These are phyloP conservation scores for Nothocercus julius DNA, from an alignment of 2,113 vertebrate species.

Conservation along the genomic window DNA sequence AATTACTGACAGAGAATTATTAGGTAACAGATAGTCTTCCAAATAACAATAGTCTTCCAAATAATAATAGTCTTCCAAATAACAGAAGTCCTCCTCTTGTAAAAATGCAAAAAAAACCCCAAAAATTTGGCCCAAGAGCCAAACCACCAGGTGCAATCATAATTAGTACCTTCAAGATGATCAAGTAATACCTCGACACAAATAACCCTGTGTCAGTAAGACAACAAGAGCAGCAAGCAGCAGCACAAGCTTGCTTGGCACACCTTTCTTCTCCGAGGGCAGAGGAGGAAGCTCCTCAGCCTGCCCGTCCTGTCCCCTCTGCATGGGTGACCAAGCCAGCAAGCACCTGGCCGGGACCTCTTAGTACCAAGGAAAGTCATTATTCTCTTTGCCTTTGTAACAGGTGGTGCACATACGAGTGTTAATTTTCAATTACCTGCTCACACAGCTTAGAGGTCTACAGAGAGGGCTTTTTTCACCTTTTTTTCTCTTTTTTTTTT, in stretches of 20 bases:
- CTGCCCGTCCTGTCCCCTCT: background rate
- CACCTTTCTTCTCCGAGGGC: background rate
- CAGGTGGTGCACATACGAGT: background rate
- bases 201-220: background rate
- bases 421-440: background rate
- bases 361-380: background rate
- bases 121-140: background rate
- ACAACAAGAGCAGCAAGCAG: background rate
- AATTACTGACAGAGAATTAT: background rate
- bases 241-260: background rate
- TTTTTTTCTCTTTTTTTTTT: background rate
- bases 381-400: background rate
- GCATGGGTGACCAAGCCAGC: background rate
- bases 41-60: too few relatives aligned
- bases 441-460: background rate
- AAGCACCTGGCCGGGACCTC: background rate
- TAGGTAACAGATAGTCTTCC: background rate
- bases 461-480: background rate
- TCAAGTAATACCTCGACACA: background rate
- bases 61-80: background rate
- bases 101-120: rapidly evolving
- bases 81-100: background rate
- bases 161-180: background rate
- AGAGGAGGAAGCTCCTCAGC: rapidly evolving
- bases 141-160: background rate